Base-by-base conservation (phyloP, 2,797 vertebrate genomes). In the Amphiprion clarkii region DNA sequence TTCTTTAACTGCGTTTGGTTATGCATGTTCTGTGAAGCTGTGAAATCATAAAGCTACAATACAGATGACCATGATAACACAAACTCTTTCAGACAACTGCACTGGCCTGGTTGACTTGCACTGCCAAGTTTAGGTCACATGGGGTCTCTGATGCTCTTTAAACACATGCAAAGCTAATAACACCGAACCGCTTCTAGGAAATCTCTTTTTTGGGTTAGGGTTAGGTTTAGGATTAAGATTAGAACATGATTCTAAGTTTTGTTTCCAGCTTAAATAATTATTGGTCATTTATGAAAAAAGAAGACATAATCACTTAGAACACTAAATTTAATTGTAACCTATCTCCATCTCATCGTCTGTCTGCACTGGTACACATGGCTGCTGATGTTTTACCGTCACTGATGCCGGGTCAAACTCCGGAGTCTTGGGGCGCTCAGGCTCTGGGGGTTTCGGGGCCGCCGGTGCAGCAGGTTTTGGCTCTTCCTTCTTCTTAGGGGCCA, bases 401-500 rank as follows among this genome's bases (percentile, higher is more conserved):
- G 95, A 91, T 9, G 96, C 85, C 1, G 96, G 94, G 84, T 99
- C 97, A 71, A 99, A 99, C 19, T 91, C 94, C 0, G 92, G 92
- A 80, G 97, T 97, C 90, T 99, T 99, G 51, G 94, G 95, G 21
- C 85, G 93, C 67, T 97, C 97, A 0, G 97, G 96, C 73, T 96
- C 96, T 1, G 95, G 92, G 5, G 95, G 88, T 1, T 96, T 95
- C 0, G 95, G 92, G 0, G 93, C 62, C 3, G 58, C 75, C 27
- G 86, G 51, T 2, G 94, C 85, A 3, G 90, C 95, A 0, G 96
- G 91, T 79, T 98, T 98, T 1, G 96, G 90, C 8, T 97, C 97
- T 73, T 97, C 96, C 63, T 99, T 99, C 94, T 99, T 99, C 91
- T 98, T 99, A 11, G 97, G 97, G 46, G 98, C 93, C 98, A 99